Evolutionary conservation across 2,797 vertebrate species (phyloP), one percentile per base, ranked within the genome.

Genomic region (Sebastes umbrosus): DNA sequence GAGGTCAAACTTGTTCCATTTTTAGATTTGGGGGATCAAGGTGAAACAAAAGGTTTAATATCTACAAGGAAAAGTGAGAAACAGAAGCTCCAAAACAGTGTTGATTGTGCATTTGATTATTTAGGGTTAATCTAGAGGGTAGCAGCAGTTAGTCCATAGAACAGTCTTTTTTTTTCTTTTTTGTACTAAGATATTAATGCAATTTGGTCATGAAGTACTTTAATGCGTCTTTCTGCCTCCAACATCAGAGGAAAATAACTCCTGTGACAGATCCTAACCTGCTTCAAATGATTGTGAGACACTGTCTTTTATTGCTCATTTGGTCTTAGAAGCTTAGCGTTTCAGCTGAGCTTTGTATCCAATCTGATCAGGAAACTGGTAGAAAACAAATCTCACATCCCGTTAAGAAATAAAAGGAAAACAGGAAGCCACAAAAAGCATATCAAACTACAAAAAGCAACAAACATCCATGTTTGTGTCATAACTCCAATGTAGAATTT

Each of bases 71-170:
- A 77, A 82, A 54, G 76, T 66, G 83, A 90, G 67, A 73, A 86
- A 82, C 73, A 84, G 46, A 79, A 84, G 63, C 79, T 74, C 73
- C 75, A 76, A 79, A 90, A 90, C 77, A 87, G 85, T 88, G 80
- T 88, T 93, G 93, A 92, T 94, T 95, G 94, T 93, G 92, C 93
- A 83, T 93, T 90, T 88, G 88, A 90, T 88, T 92, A 87, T 80
- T 90, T 86, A 82, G 86, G 89, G 84, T 90, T 93, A 75, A 80
- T 88, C 71, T 85, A 64, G 73, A 86, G 86, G 86, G 88, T 95
- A 95, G 95, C 94, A 96, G 95, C 95, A 93, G 91, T 92, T 90
- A 93, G 90, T 89, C 87, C 86, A 77, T 79, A 87, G 77, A 95
- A 93, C 92, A 94, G 92, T 94, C 90, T 59, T 87, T 63, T 75